Conservation (phyloP, 2,888 invertebrate species). For the Nyleta sp. region DNA sequence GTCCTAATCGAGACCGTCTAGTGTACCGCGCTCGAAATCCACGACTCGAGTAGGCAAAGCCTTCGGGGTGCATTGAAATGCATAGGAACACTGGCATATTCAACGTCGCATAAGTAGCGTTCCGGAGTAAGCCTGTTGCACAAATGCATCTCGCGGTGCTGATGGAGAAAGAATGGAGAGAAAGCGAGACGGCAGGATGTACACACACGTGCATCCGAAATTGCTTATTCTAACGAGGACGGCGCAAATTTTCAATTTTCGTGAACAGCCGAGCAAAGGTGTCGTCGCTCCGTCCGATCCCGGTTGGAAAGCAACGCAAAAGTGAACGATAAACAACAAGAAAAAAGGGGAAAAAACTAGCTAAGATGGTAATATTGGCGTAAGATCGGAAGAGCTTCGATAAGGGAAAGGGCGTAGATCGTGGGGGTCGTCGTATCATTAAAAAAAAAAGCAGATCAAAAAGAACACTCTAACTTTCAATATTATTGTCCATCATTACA, state of each 20-base stretch:
- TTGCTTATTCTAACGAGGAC: slow-evolving; percentile 52
- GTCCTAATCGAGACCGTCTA: slow-evolving; percentile 58
- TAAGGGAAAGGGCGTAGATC: too few relatives aligned
- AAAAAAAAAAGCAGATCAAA: too few relatives aligned
- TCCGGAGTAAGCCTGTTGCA: slow-evolving; percentile 77
- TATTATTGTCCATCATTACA: too few relatives aligned
- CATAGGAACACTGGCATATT: slow-evolving; percentile 74
- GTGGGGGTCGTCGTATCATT: too few relatives aligned
- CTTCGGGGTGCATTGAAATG: slow-evolving; percentile 75
- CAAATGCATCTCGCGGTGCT: slow-evolving; percentile 73
- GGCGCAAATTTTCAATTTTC: slow-evolving; percentile 48
- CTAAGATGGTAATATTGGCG: too few relatives aligned
- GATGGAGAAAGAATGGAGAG: slow-evolving; percentile 45
- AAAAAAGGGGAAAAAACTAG: too few relatives aligned
- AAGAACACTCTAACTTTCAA: too few relatives aligned
- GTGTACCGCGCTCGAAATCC: slow-evolving; percentile 43
- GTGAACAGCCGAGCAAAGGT: not conserved
- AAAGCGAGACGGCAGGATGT: slow-evolving; percentile 36
- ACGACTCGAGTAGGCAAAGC: slow-evolving; percentile 67
- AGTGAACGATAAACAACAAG: not conserved
- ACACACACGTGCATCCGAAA: slow-evolving; percentile 22
- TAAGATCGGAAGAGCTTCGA: too few relatives aligned
- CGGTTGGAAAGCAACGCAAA: not conserved
- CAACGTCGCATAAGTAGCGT: slow-evolving; percentile 77
- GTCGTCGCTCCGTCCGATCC: not conserved